Conservation (phyloP, 2,888 invertebrate species). For the Lasioglossum calceatum region DNA sequence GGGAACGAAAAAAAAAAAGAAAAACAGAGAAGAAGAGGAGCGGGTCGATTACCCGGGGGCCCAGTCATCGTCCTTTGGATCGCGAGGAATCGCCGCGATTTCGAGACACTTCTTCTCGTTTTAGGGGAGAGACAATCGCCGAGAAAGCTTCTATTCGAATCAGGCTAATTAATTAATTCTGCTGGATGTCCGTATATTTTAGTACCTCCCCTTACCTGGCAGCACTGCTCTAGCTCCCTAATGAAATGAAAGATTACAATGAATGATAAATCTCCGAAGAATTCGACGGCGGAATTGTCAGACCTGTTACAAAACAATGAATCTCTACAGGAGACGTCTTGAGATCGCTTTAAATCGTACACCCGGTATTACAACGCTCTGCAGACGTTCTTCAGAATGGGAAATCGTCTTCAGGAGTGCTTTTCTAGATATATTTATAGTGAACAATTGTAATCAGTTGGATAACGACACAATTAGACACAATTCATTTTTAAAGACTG, state of each 20-base stretch:
- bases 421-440: neutral
- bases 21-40: neutral
- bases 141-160: conserved; percentile 12
- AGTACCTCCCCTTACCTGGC: neutral
- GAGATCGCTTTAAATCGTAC: neutral
- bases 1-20: neutral
- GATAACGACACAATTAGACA: no score
- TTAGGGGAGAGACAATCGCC: neutral
- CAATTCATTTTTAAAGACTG: no score
- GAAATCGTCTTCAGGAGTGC: neutral
- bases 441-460: no score
- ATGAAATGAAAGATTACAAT: neutral
- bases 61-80: conserved; percentile 8
- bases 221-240: neutral
- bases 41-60: conserved; percentile 32
- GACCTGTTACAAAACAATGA: neutral
- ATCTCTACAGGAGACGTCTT: neutral
- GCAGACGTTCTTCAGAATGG: no score
- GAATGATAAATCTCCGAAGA: neutral
- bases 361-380: neutral
- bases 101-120: neutral
- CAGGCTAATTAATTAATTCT: neutral
- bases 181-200: conserved; percentile 3
- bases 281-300: neutral
- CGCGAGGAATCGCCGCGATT: conserved; percentile 3